Evolutionary conservation across 2,888 invertebrate species (phyloP), one percentile per base, ranked within the genome.

Genomic region (Petrophora chlorosata): DNA sequence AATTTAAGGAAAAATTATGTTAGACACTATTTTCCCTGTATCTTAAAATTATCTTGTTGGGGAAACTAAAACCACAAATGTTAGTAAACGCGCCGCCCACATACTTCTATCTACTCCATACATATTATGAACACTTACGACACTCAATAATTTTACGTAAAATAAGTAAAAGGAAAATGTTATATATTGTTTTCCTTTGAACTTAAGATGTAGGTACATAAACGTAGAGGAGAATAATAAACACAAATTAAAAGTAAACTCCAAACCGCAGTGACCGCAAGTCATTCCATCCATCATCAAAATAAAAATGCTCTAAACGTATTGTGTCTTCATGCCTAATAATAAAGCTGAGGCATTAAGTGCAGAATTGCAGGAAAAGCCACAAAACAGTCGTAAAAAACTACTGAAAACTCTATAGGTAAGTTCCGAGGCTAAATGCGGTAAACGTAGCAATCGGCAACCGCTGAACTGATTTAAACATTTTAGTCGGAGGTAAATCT

Each of bases 361-460:
- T 16, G 10, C 16, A 8, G 26, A 8, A 12, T 33, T 28, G 10
- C 16, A 30, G 8, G 40, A 40, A 40, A 47, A 47, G 14, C 15
- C 43, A 29, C 25, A 43, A 23, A 44, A 22, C 5, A 9, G 22
- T 39, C 33, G 19, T 39, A 39, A 28, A 46, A 30, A 34, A 22
- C 15, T 13, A 19, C 12, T n/a, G 22, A 43, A 43, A 35, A 19
- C n/a, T n/a, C n/a, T n/a, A n/a, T 28, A 43, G 28, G 28, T 28
- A 19, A 33, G 26, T 17, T 22, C 14, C 8, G 13, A 19, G 7
- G 13, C 12, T 8, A 13, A 13, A 13, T n/a, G 14, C 15, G n/a
- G 19, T 8, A 23, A n/a, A 7, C 7, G 7, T 19, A 19, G 19
- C 1, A 5, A 19, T 7, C 19, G 19, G 19, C 19, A 19, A 19